Percentiles rank a stretch among this genome's conserved stretches.
These are phyloP conservation scores for Mionectes olivaceus DNA, from an alignment of 2,797 vertebrate genomes.

Conservation along the genomic window DNA sequence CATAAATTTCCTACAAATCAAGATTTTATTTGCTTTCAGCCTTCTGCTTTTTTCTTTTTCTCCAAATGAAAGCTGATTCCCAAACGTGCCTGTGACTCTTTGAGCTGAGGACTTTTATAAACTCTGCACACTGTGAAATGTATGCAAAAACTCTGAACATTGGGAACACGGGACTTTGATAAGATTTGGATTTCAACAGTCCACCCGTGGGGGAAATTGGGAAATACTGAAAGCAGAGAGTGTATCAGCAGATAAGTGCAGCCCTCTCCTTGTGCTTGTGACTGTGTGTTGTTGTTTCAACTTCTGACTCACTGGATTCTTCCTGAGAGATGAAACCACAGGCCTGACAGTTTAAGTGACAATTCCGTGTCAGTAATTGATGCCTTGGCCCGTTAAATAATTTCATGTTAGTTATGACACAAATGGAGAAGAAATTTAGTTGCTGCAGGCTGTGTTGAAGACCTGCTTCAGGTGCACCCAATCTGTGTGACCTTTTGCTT, in stretches of 20 bases:
- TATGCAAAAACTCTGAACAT: neutral
- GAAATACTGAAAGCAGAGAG: constrained; percentile 1
- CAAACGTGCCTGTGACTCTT: neutral
- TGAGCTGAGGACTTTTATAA: neutral
- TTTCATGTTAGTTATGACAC: neutral
- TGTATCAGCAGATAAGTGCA: constrained; percentile 20
- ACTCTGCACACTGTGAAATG: neutral
- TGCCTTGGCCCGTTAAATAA: neutral
- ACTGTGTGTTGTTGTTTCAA: neutral
- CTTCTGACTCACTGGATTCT: constrained; percentile 32
- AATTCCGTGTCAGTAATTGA: neutral
- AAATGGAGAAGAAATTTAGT: neutral
- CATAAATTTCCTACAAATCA: neutral
- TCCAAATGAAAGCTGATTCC: neutral
- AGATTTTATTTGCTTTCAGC: neutral
- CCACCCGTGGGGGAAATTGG: neutral
- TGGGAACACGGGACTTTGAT: neutral
- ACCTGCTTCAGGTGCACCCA: neutral
- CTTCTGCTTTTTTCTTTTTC: neutral
- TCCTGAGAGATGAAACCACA: constrained; percentile 32
- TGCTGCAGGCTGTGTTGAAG: neutral
- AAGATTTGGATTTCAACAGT: neutral
- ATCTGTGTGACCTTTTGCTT: neutral
- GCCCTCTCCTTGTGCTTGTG: neutral
- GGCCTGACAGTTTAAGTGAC: constrained; percentile 10